Percentiles rank a stretch among this genome's conserved stretches.
phyloP scores from a whole-genome alignment of 1,140 invertebrate species.

The Zaprionus nigranus region DNA sequence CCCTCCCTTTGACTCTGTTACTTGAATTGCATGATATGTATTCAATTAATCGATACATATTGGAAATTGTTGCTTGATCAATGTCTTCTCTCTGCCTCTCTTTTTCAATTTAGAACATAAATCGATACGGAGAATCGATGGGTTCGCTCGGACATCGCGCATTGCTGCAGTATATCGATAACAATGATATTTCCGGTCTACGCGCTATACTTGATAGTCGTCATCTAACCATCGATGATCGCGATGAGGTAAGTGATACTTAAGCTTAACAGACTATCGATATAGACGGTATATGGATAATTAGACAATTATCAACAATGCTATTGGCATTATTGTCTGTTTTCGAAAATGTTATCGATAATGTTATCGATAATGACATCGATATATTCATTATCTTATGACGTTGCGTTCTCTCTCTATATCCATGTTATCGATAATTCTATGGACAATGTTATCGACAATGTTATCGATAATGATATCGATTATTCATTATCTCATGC shows the following conservation, averaged over 20 bases:
- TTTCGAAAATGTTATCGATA: background rate
- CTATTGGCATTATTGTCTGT: background rate
- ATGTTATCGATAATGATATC: background rate
- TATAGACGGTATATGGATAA: no score
- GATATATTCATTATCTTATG: no score
- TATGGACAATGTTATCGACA: background rate
- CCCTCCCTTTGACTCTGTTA: background rate
- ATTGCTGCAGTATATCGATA: constrained; percentile 91
- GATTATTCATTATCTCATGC: background rate
- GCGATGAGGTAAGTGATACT: constrained; percentile 90
- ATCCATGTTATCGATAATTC: no score
- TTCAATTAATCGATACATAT: constrained; percentile 19
- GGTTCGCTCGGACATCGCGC: constrained; percentile 93
- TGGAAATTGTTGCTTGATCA: constrained; percentile 10
- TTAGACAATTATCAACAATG: no score
- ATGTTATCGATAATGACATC: no score
- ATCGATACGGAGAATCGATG: constrained; percentile 91
- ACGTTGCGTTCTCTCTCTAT: no score
- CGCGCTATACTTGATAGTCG: constrained; percentile 93
- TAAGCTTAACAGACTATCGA: no score
- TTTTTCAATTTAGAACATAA: constrained; percentile 71
- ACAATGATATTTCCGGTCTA: constrained; percentile 91
- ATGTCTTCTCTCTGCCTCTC: constrained; percentile 2
- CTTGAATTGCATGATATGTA: constrained; percentile 32
- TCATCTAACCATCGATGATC: constrained; percentile 93